These are phyloP conservation scores for Brevipalpus yothersi DNA, from an alignment of 1,140 invertebrate species.

Conservation along the genomic window DNA sequence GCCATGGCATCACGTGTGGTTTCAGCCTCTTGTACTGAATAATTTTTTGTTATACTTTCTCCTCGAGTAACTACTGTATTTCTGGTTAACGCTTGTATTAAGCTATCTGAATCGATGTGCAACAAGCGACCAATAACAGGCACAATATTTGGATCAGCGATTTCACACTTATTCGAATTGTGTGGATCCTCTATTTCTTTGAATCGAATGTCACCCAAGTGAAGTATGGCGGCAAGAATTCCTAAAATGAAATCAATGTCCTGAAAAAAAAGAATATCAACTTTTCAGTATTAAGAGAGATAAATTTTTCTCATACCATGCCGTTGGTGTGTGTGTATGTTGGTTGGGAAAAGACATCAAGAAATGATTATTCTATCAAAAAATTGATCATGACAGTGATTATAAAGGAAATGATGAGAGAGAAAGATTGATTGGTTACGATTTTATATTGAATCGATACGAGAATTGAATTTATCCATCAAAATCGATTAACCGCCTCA, in stretches of 20 bases:
- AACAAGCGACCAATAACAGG: conserved; percentile 45
- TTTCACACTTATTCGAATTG: neutral
- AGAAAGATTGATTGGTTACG: too few species aligned
- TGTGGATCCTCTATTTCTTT: conserved; percentile 5
- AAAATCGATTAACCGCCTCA: neutral
- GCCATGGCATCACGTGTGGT: conserved; percentile 73
- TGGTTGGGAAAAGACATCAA: too few species aligned
- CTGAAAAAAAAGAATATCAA: neutral
- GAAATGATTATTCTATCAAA: too few species aligned
- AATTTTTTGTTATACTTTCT: conserved; percentile 77
- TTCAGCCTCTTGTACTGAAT: conserved; percentile 60
- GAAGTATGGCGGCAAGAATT: conserved; percentile 61
- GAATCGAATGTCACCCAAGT: conserved; percentile 56
- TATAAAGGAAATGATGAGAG: too few species aligned
- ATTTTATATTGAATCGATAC: too few species aligned
- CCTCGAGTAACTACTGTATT: conserved; percentile 79
- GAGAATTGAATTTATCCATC: too few species aligned
- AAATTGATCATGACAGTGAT: too few species aligned
- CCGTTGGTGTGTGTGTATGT: too few species aligned
- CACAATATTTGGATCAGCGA: neutral
- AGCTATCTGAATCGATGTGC: conserved; percentile 46
- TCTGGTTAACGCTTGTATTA: conserved; percentile 48
- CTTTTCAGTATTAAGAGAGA: neutral
- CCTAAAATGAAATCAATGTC: neutral
- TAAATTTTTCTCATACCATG: neutral